Conservation (phyloP, 2,113 vertebrate genomes). For the Atractosteus spatula region DNA sequence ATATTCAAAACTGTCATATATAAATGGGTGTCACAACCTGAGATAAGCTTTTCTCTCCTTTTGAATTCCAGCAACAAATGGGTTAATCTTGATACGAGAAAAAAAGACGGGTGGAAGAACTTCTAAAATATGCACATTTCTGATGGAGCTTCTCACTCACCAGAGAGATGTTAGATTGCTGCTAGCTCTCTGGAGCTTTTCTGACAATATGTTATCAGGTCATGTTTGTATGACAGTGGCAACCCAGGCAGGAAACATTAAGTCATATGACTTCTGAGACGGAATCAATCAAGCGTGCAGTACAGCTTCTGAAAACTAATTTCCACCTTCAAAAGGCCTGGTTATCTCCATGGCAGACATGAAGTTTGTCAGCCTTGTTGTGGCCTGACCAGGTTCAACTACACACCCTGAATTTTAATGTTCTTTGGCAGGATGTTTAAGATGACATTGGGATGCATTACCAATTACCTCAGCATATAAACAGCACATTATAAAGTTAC, state of each 20-base stretch:
- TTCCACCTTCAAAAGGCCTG: slow-evolving; percentile 72
- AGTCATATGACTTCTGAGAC: slow-evolving; percentile 68
- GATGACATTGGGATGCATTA: slow-evolving; percentile 64
- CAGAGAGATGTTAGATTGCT: slow-evolving; percentile 79
- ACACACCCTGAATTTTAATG: slow-evolving; percentile 69
- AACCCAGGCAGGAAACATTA: slow-evolving; percentile 75
- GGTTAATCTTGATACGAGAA: slow-evolving; percentile 69
- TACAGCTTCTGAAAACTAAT: slow-evolving; percentile 71
- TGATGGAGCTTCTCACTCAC: slow-evolving; percentile 70
- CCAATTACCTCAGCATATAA: neutral
- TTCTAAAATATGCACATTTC: slow-evolving; percentile 76
- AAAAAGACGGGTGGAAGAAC: slow-evolving; percentile 60
- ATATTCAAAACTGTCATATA: neutral
- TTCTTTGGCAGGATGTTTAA: slow-evolving; percentile 56
- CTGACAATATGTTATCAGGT: slow-evolving; percentile 76
- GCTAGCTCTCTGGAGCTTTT: slow-evolving; percentile 65
- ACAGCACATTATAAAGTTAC: neutral
- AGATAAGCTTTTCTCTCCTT: neutral
- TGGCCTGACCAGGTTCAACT: slow-evolving; percentile 57
- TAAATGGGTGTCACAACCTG: neutral
- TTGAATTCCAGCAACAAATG: slow-evolving; percentile 43
- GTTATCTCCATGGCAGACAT: slow-evolving; percentile 66
- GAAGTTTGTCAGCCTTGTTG: slow-evolving; percentile 64
- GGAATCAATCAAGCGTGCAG: slow-evolving; percentile 74
- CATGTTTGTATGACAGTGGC: slow-evolving; percentile 75